Base-by-base conservation (phyloP, 2,888 invertebrate genomes). In the Tetranychus truncatus region DNA sequence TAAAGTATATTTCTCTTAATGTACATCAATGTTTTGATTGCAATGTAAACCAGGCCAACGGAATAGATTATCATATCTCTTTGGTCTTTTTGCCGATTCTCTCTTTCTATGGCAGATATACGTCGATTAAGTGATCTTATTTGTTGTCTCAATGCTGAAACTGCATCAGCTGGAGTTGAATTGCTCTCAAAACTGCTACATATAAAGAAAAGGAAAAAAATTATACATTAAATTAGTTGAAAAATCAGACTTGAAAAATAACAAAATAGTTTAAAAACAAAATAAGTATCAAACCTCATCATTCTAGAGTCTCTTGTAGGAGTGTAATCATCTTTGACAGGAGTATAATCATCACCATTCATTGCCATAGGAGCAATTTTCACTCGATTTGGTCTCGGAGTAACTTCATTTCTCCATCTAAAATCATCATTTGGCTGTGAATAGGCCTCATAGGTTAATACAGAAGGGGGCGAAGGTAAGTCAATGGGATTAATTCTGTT, bases 21-120 rank as follows among this genome's bases (percentile, higher is more conserved):
- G 92, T 92, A 92, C 80, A 90, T 86, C 79, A 92, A 88, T 74
- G 91, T 87, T 86, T 93, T 93, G 79, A 92, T 85, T 79, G 92
- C 84, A 82, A 93, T 87, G 83, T 93, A 94, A 46, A 91, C 89
- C 80, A 93, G 86, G 45, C 92, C 90, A 80, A 91, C 84, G 76
- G 91, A 90, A 81, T 91, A 91, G 72, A 92, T 85, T 80, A 92
- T 87, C 81, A 92, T 89, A 81, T 95, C 94, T 79, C 91, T 88
- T 81, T 93, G 91, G 80, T 91, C 88, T 76, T 92, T 86, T 81
- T 90, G 89, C 79, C 89, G 85, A 81, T 90, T 89, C 80, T 93
- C 92, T 77, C 92, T 86, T 84, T 95, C 94, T 78, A 95, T 87
- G 7, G 89, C 88, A 85, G 92, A 88, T 9, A 95, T 89, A 24